These are phyloP conservation scores for Pollenia amentaria DNA, from an alignment of 2,888 invertebrate species.

Conservation along the genomic window DNA sequence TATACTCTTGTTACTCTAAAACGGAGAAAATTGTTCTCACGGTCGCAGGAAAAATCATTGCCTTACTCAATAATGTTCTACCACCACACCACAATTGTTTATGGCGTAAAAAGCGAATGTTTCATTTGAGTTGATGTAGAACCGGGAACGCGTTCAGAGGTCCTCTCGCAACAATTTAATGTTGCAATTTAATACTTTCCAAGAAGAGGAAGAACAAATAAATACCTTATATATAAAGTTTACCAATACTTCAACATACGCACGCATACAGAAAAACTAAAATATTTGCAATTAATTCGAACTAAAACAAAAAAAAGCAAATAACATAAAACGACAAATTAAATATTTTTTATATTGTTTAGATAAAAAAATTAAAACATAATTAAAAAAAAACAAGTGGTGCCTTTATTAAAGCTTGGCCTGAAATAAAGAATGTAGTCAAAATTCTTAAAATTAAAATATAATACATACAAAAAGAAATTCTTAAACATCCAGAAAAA, in stretches of 20 bases:
- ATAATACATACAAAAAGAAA: neutral
- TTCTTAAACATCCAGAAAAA: neutral
- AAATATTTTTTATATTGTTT: constrained; percentile 21
- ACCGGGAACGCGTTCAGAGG: constrained; percentile 78
- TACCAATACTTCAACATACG: constrained; percentile 52
- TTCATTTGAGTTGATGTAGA: constrained; percentile 78
- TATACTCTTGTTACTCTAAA: constrained; percentile 59
- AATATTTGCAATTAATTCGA: constrained; percentile 23
- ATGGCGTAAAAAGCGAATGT: constrained; percentile 67
- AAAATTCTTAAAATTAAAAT: constrained; percentile 3
- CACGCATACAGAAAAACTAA: constrained; percentile 65
- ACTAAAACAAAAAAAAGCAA: constrained; percentile 29
- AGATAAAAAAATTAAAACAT: constrained; percentile 34
- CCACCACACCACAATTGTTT: constrained; percentile 37
- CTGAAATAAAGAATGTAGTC: constrained; percentile 40
- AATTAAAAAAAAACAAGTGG: constrained; percentile 56
- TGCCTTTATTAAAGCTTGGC: constrained; percentile 67
- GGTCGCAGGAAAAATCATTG: constrained; percentile 66
- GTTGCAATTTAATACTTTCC: constrained; percentile 58
- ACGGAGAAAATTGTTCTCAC: constrained; percentile 61
- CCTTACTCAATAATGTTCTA: constrained; percentile 67
- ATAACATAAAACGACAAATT: constrained; percentile 39
- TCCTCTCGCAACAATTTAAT: constrained; percentile 73
- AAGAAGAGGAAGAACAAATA: constrained; percentile 58
- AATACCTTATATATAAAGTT: constrained; percentile 48